Conservation (phyloP, 92 coral and sea anemone species). For the Epizoanthus scotinus region DNA sequence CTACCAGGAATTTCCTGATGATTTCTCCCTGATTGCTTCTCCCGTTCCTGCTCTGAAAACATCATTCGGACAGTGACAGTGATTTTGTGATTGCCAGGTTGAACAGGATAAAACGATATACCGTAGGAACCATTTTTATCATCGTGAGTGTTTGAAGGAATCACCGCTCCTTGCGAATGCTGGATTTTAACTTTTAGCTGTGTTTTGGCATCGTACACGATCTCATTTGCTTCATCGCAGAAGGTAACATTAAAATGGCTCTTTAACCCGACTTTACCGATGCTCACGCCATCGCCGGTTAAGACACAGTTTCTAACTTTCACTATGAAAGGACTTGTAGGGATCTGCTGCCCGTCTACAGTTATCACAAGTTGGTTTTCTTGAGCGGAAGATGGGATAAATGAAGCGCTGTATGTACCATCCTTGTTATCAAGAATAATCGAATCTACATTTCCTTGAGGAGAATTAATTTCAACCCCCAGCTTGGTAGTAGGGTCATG, state of each 20-base stretch:
- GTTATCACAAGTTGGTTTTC: constrained; percentile 23
- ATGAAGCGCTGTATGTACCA: constrained; percentile 18
- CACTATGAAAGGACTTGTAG: constrained; percentile 27
- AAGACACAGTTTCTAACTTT: constrained; percentile 25
- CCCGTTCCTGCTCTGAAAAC: constrained; percentile 19
- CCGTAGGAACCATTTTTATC: constrained; percentile 42
- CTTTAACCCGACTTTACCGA: constrained; percentile 13
- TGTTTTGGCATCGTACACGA: constrained; percentile 16
- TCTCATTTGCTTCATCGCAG: neutral
- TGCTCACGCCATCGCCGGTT: constrained; percentile 25
- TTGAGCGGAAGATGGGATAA: constrained; percentile 22
- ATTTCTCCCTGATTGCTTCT: neutral
- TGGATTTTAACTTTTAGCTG: constrained; percentile 12
- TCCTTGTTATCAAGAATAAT: constrained; percentile 16
- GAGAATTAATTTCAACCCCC: constrained; percentile 7
- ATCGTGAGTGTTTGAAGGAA: constrained; percentile 13
- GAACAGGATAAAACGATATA: constrained; percentile 37
- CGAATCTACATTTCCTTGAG: neutral
- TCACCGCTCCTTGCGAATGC: constrained; percentile 26
- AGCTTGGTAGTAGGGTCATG: constrained; percentile 24
- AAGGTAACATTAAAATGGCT: constrained; percentile 27
- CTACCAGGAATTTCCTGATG: constrained; percentile 43
- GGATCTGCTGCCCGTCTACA: constrained; percentile 27
- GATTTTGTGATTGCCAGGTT: constrained; percentile 30
- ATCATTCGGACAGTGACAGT: constrained; percentile 27